phyloP scores from a whole-genome alignment of 2,113 vertebrate genomes.

The Jacana jacana region DNA sequence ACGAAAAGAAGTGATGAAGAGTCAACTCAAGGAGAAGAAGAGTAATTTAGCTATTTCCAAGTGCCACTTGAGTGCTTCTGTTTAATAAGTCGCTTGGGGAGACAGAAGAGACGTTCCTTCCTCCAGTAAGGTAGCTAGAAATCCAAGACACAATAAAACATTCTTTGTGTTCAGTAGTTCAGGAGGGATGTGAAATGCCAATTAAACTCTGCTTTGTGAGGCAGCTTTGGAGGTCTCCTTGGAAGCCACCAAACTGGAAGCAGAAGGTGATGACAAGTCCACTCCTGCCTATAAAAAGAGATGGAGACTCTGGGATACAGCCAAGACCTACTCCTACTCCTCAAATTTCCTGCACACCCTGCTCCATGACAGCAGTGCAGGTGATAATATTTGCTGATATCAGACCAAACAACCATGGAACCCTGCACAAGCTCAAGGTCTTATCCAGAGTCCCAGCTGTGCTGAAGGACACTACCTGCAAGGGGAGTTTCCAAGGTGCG shows the following conservation, averaged over 20 bases:
- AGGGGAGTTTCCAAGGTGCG: rapidly evolving
- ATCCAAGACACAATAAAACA: neutral
- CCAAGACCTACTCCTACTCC: neutral
- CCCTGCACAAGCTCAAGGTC: neutral
- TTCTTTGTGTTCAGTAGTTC: neutral
- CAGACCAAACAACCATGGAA: neutral
- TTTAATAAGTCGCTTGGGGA: neutral
- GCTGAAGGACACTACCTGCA: neutral
- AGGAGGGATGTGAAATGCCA: neutral
- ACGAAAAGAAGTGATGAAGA: neutral
- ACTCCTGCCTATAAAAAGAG: neutral
- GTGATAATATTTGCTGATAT: rapidly evolving
- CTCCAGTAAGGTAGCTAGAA: neutral
- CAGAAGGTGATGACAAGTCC: neutral
- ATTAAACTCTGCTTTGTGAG: neutral
- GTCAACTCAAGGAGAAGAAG: neutral
- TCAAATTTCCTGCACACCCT: neutral
- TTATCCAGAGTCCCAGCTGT: neutral
- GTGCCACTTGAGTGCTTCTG: neutral
- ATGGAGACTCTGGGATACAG: neutral
- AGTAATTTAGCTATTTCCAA: neutral
- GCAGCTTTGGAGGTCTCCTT: neutral
- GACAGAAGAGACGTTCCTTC: neutral
- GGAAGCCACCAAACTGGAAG: neutral
- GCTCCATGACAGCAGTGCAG: neutral